Conservation (phyloP, 2,797 vertebrate species). For the Crocidura indochinensis region DNA sequence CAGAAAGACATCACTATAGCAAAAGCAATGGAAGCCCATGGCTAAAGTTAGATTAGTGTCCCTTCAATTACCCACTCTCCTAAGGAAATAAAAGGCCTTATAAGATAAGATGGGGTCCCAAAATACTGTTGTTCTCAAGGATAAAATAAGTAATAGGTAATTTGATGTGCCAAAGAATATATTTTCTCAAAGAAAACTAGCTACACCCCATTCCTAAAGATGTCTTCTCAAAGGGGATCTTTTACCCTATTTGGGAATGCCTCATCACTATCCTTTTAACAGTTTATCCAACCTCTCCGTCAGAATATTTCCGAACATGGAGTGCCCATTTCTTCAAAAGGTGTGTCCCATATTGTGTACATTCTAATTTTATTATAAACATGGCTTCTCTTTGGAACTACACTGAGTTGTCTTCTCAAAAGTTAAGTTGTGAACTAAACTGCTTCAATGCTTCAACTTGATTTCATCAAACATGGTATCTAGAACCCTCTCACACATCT, state of each 20-base stretch:
- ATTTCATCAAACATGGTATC: background rate
- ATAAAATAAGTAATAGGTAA: conserved; percentile 32
- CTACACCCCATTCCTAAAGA: background rate
- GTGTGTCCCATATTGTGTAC: background rate
- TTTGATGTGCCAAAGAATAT: conserved; percentile 38
- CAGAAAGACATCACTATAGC: background rate
- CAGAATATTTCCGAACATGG: background rate
- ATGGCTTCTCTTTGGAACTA: background rate
- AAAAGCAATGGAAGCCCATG: background rate
- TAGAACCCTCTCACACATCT: background rate
- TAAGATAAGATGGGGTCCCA: background rate
- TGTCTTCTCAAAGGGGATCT: background rate
- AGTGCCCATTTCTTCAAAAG: background rate
- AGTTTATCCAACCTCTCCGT: background rate
- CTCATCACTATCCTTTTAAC: background rate
- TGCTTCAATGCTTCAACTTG: background rate
- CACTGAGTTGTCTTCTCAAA: background rate
- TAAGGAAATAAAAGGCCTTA: conserved; percentile 16
- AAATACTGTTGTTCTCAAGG: background rate
- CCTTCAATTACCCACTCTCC: conserved; percentile 10
- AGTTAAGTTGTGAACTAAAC: background rate
- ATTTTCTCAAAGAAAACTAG: background rate
- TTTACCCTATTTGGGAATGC: background rate
- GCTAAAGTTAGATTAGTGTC: background rate
- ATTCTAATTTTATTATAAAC: background rate